Base-by-base conservation (phyloP, 2,113 vertebrate species). In the Pungitius pungitius region DNA sequence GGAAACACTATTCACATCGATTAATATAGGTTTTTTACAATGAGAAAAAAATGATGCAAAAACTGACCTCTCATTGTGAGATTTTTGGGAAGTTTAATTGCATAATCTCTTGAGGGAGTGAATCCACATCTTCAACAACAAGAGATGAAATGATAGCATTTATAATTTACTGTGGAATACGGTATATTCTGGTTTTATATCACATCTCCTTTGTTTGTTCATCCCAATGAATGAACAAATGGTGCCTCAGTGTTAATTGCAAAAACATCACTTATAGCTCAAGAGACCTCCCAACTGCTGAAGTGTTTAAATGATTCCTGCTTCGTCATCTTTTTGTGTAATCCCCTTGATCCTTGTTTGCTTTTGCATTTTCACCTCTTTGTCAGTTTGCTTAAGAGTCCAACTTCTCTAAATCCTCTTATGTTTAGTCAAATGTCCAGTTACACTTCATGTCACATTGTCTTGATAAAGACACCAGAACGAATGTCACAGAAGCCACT, bases 261-360 rank as follows among this genome's bases (percentile, higher is more conserved):
- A 60, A 35, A 72, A 75, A 73, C 45, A 60, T 74, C 61, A 51
- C 58, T 61, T 49, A 49, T 72, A 72, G 49, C 8, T 71, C 18
- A 6, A 30, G 58, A 30, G n/a, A 60, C n/a, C 4, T 18, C 24
- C 64, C 12, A 65, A 45, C 51, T 59, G 24, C 52, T 65, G 24
- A 26, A 58, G 35, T 45, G 26, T 59, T 43, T 42, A 13, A 55
- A 35, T 8, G 2, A 40, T 15, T 63, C 5, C 51, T 35, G 33
- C 62, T 33, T 60, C 33, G 24, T 20, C 56, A 37, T 57, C 17
- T 6, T n/a, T 49, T 30, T 61, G 17, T 61, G 14, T 11, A 2
- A 49, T 45, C 8, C 10, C 26, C 40, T 47, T 13, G 3, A 60
- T 40, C 13, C 12, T 24, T 42, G 22, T 43, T 37, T 35, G 4